These are phyloP conservation scores for Diadromus collaris DNA, from an alignment of 2,888 invertebrate species.

Conservation along the genomic window DNA sequence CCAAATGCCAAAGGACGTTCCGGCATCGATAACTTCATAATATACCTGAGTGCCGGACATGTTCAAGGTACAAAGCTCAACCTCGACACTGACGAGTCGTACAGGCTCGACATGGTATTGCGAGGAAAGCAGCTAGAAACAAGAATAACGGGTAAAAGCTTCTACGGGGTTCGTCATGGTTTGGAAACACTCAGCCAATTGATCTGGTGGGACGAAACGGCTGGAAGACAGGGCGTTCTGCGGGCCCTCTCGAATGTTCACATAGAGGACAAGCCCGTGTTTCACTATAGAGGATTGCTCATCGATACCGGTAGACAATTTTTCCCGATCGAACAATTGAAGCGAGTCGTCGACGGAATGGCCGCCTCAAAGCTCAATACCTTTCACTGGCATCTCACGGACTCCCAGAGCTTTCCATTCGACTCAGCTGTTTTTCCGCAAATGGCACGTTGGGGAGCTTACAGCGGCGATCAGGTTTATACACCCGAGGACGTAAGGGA, in stretches of 20 bases:
- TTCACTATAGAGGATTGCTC: constrained; percentile 91
- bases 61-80: constrained; percentile 83
- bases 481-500: constrained; percentile 86
- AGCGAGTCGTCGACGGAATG: constrained; percentile 93
- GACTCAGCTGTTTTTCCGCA: constrained; percentile 88
- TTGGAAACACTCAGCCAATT: constrained; percentile 90
- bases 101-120: constrained; percentile 84
- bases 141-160: constrained; percentile 85
- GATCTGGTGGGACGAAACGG: constrained; percentile 89
- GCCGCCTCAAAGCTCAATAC: constrained; percentile 94
- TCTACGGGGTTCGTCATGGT: constrained; percentile 90
- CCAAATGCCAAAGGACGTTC: constrained; percentile 73
- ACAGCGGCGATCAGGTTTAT: constrained; percentile 90
- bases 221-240: constrained; percentile 82
- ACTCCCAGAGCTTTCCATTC: constrained; percentile 96
- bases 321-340: constrained; percentile 87
- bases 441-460: constrained; percentile 92
- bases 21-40: constrained; percentile 72
- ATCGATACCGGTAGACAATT: constrained; percentile 96
- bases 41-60: constrained; percentile 77
- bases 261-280: constrained; percentile 89
- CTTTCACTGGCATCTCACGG: constrained; percentile 96
- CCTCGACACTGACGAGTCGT: constrained; percentile 88
- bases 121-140: constrained; percentile 82
- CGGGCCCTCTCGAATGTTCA: constrained; percentile 85